Conservation (phyloP, 2,888 invertebrate genomes). For the Volucella inflata region DNA sequence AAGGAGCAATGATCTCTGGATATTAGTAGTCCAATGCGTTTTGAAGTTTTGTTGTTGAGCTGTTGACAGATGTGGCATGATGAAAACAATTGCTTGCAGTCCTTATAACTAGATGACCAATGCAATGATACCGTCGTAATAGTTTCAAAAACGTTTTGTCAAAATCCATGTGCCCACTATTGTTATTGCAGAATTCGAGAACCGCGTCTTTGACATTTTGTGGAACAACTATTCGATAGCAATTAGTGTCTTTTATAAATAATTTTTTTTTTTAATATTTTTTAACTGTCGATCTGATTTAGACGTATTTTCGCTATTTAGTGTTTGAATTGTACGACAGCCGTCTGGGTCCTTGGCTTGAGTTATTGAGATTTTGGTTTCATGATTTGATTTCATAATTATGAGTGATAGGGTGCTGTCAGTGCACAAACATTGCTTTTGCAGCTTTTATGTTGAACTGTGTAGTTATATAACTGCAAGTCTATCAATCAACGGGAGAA, state of each 20-base stretch:
- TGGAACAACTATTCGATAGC: no score
- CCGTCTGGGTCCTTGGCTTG: slow-evolving; percentile 22
- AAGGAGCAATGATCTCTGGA: slow-evolving; percentile 37
- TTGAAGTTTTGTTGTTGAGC: no score
- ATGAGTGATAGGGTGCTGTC: slow-evolving; percentile 2
- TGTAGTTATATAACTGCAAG: slow-evolving; percentile 41
- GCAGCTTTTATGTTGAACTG: slow-evolving; percentile 23
- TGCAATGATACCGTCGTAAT: no score
- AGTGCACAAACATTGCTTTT: slow-evolving; percentile 28
- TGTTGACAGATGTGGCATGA: no score
- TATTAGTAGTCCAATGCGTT: no score
- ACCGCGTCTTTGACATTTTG: slow-evolving; percentile 3
- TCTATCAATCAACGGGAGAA: slow-evolving; percentile 34
- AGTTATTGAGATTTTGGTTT: no score
- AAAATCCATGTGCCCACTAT: slow-evolving; percentile 39
- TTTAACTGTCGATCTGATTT: no score
- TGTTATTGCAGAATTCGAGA: slow-evolving; percentile 34
- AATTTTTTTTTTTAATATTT: no score
- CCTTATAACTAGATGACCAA: no score
- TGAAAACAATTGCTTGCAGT: no score
- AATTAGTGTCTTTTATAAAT: no score
- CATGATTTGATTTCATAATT: no score
- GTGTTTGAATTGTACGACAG: background rate
- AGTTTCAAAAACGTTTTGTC: slow-evolving; percentile 39
- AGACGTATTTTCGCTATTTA: slow-evolving; percentile 4